Conservation (phyloP, 2,797 vertebrate genomes). For the Loris lydekkerianus region DNA sequence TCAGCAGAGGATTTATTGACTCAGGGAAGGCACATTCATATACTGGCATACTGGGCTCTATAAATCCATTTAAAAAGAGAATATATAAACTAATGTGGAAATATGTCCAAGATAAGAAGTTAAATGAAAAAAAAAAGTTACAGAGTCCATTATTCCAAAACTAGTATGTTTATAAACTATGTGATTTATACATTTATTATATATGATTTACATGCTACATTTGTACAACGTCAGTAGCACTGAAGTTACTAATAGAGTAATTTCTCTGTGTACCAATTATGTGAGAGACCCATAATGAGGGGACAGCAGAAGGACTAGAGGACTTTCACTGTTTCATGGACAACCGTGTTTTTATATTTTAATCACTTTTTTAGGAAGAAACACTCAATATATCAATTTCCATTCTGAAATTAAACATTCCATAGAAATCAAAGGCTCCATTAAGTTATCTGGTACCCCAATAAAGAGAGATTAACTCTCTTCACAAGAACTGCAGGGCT, state of each 20-base stretch:
- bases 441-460: background rate
- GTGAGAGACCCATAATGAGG: background rate
- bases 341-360: background rate
- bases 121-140: slow-evolving; percentile 21
- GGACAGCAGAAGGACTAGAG: too few species aligned
- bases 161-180: background rate
- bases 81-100: background rate
- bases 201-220: background rate
- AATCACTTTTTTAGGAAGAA: slow-evolving; percentile 5
- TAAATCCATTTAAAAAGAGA: background rate
- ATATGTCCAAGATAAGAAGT: background rate
- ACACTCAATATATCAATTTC: background rate
- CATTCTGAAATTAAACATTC: slow-evolving; percentile 50
- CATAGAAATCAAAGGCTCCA: background rate
- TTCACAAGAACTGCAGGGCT: background rate
- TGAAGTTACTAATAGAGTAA: background rate
- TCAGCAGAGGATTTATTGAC: slow-evolving; percentile 13
- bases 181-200: background rate
- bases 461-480: background rate
- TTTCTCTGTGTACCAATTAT: background rate
- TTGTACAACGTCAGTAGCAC: background rate
- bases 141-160: background rate
- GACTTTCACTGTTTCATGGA: background rate
- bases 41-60: background rate
- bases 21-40: background rate